Evolutionary conservation across 2,888 invertebrate species (phyloP), one percentile per base, ranked within the genome.

Genomic region (Drosophila barbarae): DNA sequence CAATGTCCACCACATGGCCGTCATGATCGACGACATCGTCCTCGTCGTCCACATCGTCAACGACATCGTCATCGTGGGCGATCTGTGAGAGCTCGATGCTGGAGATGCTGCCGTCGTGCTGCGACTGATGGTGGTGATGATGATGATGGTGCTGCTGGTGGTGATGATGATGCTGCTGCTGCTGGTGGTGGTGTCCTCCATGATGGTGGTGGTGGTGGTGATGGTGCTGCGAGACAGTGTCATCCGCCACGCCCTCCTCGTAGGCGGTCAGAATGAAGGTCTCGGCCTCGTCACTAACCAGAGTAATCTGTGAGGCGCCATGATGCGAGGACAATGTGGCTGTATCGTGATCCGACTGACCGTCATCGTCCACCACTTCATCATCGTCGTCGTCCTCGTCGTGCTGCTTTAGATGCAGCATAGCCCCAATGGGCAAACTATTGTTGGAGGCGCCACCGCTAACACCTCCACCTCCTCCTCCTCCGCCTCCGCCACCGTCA

Each of bases 181-280:
- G 71, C 39, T 68, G 63, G 23, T 71, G 71, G 38, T 74, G 76
- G 42, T 42, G 42, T 32, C 44, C 44, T 18, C 18, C 18, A 18
- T 18, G 18, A 47, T 67, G 67, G 4, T 64, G 65, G 18, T 65
- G 64, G 26, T 53, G 64, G 18, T 56, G 60, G 44, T 71, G 32
- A 59, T 73, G 28, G 59, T 76, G 52, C 66, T 70, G 56, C 1
- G 72, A 78, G 15, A 78, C 76, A 21, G 82, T 80, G 39, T 88
- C 85, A 56, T 88, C 88, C 12, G 83, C 83, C 3, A 87, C 86
- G 8, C 78, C 83, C 63, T 87, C 88, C 57, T 88, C 87, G 49
- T 87, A 88, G 7, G 86, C 78, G 13, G 81, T 79, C 28, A 88
- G 70, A 46, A 87, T 87, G 26, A 86, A 86, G 8, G 85, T 77